Percentiles rank a stretch among this genome's conserved stretches.
phyloP scores from a whole-genome alignment of 1,140 invertebrate species.

The Chironomus tepperi region DNA sequence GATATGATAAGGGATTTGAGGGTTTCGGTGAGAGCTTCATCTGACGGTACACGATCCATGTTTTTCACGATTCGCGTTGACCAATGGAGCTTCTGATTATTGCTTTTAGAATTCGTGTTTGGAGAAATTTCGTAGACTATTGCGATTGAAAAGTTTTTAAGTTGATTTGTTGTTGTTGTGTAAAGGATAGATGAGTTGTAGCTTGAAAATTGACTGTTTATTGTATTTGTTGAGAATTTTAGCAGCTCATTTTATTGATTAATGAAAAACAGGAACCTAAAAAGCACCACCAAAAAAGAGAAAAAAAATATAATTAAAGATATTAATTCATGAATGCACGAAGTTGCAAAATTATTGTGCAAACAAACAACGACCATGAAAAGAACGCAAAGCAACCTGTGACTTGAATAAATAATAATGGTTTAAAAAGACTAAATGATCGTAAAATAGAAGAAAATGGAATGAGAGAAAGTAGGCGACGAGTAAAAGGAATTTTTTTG shows the following conservation, averaged over 20 bases:
- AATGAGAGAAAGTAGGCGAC: background rate
- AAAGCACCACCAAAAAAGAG: too few species aligned
- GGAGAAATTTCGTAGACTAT: background rate
- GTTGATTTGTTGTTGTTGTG: background rate
- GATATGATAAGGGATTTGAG: background rate
- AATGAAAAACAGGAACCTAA: background rate
- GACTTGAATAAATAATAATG: conserved; percentile 18
- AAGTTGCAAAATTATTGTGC: conserved; percentile 16
- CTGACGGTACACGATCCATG: background rate
- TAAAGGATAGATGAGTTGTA: too few species aligned
- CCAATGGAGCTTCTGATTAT: background rate
- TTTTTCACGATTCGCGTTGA: background rate
- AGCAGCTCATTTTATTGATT: background rate
- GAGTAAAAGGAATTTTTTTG: background rate
- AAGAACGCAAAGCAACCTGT: background rate
- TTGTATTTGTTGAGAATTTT: too few species aligned
- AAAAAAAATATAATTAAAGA: background rate
- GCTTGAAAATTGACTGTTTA: too few species aligned
- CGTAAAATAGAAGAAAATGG: background rate
- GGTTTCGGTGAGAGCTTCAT: background rate
- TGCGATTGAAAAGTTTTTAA: too few species aligned
- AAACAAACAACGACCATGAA: background rate
- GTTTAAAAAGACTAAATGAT: background rate
- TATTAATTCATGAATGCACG: background rate
- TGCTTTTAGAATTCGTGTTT: background rate